These are phyloP conservation scores for Hyposoter didymator DNA, from an alignment of 2,888 invertebrate genomes.

Conservation along the genomic window DNA sequence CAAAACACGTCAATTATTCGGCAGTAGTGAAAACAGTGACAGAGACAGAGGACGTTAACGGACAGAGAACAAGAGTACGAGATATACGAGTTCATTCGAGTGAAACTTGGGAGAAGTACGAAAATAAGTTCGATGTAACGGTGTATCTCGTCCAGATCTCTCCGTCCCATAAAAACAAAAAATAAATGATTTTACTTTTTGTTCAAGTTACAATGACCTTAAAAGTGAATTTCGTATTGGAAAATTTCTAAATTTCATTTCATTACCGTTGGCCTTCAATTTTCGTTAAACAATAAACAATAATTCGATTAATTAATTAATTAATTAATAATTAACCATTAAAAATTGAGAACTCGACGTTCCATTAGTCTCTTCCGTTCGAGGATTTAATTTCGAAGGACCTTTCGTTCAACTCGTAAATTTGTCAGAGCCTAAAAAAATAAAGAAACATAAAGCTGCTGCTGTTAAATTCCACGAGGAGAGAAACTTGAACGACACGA, in stretches of 20 bases:
- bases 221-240: constrained; percentile 12
- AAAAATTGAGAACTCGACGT: no score
- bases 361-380: background rate
- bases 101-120: constrained; percentile 65
- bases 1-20: constrained; percentile 55
- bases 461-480: background rate
- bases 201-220: background rate
- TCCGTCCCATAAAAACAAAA: constrained; percentile 4
- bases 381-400: background rate
- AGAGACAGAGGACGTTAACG: constrained; percentile 8
- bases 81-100: constrained; percentile 70
- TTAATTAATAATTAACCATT: no score
- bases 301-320: no score
- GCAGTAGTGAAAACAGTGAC: constrained; percentile 2
- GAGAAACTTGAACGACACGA: background rate
- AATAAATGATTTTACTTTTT: background rate
- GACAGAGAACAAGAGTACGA: constrained; percentile 57
- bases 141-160: constrained; percentile 52
- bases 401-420: background rate
- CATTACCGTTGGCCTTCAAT: no score
- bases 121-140: constrained; percentile 62
- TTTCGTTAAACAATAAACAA: no score
- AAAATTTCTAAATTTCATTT: background rate
- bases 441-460: background rate
- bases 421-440: background rate